Base-by-base conservation (phyloP, 2,113 vertebrate species). In the Phylloscopus trochilus region DNA sequence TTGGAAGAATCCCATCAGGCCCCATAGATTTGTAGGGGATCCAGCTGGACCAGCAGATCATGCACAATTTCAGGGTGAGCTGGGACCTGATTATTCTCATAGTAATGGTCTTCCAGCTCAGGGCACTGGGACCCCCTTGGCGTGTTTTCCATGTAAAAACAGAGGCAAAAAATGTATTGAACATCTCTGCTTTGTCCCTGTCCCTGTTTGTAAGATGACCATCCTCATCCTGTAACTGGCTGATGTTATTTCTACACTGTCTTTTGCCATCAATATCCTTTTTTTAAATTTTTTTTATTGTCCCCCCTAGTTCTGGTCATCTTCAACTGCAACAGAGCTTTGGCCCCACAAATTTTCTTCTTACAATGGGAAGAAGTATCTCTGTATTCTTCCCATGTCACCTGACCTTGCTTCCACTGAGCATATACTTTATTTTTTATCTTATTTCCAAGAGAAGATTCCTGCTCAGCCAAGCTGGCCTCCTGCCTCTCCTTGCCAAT, bases 131-230 rank as follows among this genome's bases (percentile, higher is more conserved):
- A 66, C 7, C 6, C 9, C 20, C 39, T 53, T 44, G 20, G 15
- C 7, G 12, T 3, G 3, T 55, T 33, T 24, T 19, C 33, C 1
- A 0, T 30, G 20, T 66, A 44, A 79, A 55, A 26, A 44, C 8
- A 7, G 27, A 39, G 27, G 16, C 21, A 56, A 80, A 80, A 63
- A 47, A 47, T 33, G 27, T n/a, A 33, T 26, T 56, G 26, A 80
- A 68, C 6, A 39, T 2, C 10, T 39, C 41, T 47, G 27, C 28
- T 10, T 47, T 21, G 26, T 6, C 41, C 16, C 22, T 21, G 8
- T 33, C 15, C 27, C 21, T 46, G 10, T 56, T 67, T 56, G 39
- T 31, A 35, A 56, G 16, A 30, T 37, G 27, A 21, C 13, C 3
- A 7, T 24, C 5, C 12, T 20, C 26, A 30, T 79, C 20, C 39